Conservation (phyloP, 2,113 vertebrate species). For the Etheostoma cragini region DNA sequence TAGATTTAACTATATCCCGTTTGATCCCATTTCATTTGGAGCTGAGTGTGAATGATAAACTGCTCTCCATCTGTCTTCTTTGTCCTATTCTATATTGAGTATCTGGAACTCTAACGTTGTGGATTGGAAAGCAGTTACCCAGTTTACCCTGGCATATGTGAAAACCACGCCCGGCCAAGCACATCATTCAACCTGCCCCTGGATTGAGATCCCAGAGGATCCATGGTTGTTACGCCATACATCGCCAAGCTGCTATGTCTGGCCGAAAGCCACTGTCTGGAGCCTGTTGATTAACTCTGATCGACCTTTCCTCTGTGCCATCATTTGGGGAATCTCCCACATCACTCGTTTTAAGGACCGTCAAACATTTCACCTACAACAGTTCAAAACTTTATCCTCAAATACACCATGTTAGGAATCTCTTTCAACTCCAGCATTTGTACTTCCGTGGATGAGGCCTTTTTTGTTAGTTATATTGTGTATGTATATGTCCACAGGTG, state of each 20-base stretch:
- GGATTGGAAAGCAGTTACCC: conserved; percentile 51
- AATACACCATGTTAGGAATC: conserved; percentile 1
- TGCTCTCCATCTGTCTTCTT: conserved; percentile 57
- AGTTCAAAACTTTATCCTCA: conserved; percentile 19
- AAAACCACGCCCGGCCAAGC: conserved; percentile 71
- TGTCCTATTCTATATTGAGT: conserved; percentile 49
- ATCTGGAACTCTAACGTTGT: conserved; percentile 43
- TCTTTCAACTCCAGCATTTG: conserved; percentile 11
- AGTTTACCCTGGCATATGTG: conserved; percentile 74
- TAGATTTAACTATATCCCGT: conserved; percentile 28
- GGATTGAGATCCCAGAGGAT: conserved; percentile 66
- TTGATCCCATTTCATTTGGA: conserved; percentile 39
- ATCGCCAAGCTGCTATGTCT: conserved; percentile 63
- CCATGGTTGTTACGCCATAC: conserved; percentile 57
- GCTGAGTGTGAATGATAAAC: conserved; percentile 22
- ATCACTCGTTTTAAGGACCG: conserved; percentile 14
- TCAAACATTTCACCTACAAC: conserved; percentile 25
- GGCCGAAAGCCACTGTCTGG: conserved; percentile 56
- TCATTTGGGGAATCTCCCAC: conserved; percentile 31
- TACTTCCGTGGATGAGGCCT: neutral
- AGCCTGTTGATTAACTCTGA: conserved; percentile 63
- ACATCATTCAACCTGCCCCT: conserved; percentile 77
- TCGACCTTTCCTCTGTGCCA: conserved; percentile 42
- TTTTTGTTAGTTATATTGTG: neutral
- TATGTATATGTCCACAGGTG: conserved; percentile 1